Evolutionary conservation across 2,888 invertebrate species (phyloP).

Genomic region (Flexamia atlantica): DNA sequence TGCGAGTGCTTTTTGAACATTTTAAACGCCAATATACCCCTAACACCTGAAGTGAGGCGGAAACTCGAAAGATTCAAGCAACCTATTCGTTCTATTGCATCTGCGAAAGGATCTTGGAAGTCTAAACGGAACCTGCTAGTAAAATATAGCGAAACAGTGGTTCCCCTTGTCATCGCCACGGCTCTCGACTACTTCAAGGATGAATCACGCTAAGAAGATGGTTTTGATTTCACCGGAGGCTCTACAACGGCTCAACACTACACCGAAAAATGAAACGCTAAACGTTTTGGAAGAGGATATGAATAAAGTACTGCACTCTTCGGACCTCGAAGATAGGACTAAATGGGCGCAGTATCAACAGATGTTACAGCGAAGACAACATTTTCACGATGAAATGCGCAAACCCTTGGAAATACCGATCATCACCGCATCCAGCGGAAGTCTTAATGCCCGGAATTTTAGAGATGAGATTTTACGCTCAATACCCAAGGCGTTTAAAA

Average conservation of each 20-base stretch:
- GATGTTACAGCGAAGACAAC: not conserved
- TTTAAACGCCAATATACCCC: slow-evolving; percentile 1
- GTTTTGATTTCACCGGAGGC: slow-evolving; percentile 1
- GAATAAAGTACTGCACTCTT: not conserved
- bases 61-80: not conserved
- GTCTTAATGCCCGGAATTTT: slow-evolving; percentile 3
- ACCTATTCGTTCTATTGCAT: not conserved
- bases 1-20: slow-evolving; percentile 30
- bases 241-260: not conserved
- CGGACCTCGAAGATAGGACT: not conserved
- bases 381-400: not conserved
- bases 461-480: not conserved
- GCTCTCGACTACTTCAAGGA: not conserved
- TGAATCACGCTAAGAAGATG: slow-evolving; percentile 39
- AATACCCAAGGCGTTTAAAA: no score
- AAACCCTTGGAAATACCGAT: not conserved
- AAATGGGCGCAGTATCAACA: slow-evolving; percentile 31
- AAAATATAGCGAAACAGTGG: not conserved
- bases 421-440: not conserved
- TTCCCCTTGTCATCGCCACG: not conserved
- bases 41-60: not conserved
- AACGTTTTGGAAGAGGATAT: slow-evolving; percentile 4
- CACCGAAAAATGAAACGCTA: not conserved
- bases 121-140: not conserved
- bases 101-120: not conserved